Conservation (phyloP, 2,888 invertebrate genomes). For the Sminthurides aquaticus region DNA sequence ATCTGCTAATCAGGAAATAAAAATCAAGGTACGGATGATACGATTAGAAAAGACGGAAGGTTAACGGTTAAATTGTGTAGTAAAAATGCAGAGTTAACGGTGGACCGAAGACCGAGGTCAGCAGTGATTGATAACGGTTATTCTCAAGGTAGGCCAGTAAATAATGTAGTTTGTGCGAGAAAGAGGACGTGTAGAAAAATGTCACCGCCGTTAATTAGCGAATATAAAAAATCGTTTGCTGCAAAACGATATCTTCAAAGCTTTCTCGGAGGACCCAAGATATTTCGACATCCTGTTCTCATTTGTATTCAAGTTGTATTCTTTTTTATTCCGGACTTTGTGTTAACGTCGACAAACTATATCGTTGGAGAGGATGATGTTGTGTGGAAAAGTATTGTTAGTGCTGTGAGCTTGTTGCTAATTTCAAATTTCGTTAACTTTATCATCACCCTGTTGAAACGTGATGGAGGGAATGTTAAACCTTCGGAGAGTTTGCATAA, state of each 20-base stretch:
- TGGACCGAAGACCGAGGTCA: too few relatives aligned
- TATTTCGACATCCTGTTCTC: constrained; percentile 25
- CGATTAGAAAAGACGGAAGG: too few relatives aligned
- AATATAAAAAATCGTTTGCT: constrained; percentile 37
- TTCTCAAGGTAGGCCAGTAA: too few relatives aligned
- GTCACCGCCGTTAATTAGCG: constrained; percentile 40
- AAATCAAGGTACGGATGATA: too few relatives aligned
- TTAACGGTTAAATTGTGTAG: too few relatives aligned
- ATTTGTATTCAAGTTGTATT: constrained; percentile 31
- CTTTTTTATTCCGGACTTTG: constrained; percentile 31
- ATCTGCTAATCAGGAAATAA: too few relatives aligned
- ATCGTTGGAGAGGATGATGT: constrained; percentile 14
- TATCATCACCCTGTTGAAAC: constrained; percentile 30
- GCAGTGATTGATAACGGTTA: too few relatives aligned
- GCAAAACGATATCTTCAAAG: constrained; percentile 32
- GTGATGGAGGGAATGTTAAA: constrained; percentile 23
- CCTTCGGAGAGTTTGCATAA: constrained; percentile 17
- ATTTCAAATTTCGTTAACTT: constrained; percentile 29
- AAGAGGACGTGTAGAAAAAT: constrained; percentile 24
- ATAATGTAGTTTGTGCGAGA: too few relatives aligned
- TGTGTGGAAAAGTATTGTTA: constrained; percentile 26
- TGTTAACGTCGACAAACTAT: constrained; percentile 21
- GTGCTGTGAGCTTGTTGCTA: constrained; percentile 28
- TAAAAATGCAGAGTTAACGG: too few relatives aligned
- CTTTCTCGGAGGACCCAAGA: constrained; percentile 34